Conservation (phyloP, 2,888 invertebrate genomes). For the Hypena proboscidalis region DNA sequence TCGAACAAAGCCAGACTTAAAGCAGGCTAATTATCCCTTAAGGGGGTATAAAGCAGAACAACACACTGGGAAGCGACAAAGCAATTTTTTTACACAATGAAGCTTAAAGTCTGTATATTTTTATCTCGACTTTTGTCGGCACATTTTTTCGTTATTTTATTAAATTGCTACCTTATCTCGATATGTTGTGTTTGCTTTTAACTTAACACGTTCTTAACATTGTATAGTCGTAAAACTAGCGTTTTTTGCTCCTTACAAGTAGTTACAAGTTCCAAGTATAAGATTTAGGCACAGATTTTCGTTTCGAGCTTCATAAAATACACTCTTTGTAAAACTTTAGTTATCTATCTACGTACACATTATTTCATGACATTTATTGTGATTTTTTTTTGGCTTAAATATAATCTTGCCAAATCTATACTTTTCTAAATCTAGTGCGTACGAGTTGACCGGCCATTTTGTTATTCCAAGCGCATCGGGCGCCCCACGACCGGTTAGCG, state of each 20-base stretch:
- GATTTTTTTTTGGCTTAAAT: slow-evolving; percentile 7
- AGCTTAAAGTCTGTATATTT: background rate
- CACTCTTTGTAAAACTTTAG: no score
- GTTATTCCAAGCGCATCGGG: slow-evolving; percentile 71
- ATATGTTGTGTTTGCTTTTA: background rate
- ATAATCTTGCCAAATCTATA: slow-evolving; percentile 32
- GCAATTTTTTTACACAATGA: slow-evolving; percentile 2
- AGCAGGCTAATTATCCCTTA: slow-evolving; percentile 3
- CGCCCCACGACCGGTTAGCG: slow-evolving; percentile 74
- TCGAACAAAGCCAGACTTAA: slow-evolving; percentile 1
- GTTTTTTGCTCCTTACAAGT: no score
- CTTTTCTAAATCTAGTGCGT: slow-evolving; percentile 29
- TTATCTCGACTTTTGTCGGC: background rate
- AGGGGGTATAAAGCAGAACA: background rate
- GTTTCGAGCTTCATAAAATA: no score
- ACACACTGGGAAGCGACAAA: background rate
- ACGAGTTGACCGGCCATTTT: slow-evolving; percentile 62
- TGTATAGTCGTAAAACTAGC: no score
- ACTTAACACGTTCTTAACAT: background rate
- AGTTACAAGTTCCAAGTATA: no score
- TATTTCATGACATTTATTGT: no score
- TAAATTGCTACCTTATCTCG: background rate
- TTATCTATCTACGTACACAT: no score
- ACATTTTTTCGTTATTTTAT: background rate
- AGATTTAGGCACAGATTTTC: no score